Evolutionary conservation across 2,888 invertebrate genomes (phyloP), one percentile per base, ranked within the genome.

Genomic region (Alsophila aescularia): DNA sequence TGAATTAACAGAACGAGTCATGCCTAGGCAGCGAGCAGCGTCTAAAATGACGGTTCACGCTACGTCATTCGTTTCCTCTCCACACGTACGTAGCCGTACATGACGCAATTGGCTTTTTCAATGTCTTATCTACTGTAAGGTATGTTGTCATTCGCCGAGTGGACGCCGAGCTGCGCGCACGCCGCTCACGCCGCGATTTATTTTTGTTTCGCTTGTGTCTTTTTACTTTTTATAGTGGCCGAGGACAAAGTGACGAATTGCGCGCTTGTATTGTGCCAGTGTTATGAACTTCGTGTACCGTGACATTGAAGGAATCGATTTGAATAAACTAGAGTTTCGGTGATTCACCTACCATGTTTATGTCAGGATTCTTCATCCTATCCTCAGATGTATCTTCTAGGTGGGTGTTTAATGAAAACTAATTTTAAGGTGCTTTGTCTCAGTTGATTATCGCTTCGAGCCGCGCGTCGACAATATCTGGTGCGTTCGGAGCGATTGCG

Each of bases 71-170:
- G 87, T 75, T 89, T 87, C 88, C 87, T 88, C 86, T 83, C 83
- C 70, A 79, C 81, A 77, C 85, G 89, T 90, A 89, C 86, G 90
- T 89, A 87, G 90, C 81, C 77, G 87, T 84, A 87, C 83, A 87
- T 90, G 90, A 90, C 90, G 90, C 90, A 90, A 90, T 89, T 89
- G 88, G 87, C 87, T 88, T 90, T 90, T 90, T 90, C 90, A 90
- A 90, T 90, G 90, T 90, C 90, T 90, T 90, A 90, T 90, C 90
- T 89, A 84, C 85, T 78, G 80, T 77, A 85, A 85, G 83, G 85
- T 85, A 81, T 87, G 88, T 87, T 88, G 90, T 90, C 90, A 90
- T 84, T 90, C 89, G 83, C 69, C 82, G 85, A 84, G 88, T 81
- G 86, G 73, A 70, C 84, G 83, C 70, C 74, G 85, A 77, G 85